phyloP scores from a whole-genome alignment of 2,888 invertebrate species.

The Lasioglossum morio region DNA sequence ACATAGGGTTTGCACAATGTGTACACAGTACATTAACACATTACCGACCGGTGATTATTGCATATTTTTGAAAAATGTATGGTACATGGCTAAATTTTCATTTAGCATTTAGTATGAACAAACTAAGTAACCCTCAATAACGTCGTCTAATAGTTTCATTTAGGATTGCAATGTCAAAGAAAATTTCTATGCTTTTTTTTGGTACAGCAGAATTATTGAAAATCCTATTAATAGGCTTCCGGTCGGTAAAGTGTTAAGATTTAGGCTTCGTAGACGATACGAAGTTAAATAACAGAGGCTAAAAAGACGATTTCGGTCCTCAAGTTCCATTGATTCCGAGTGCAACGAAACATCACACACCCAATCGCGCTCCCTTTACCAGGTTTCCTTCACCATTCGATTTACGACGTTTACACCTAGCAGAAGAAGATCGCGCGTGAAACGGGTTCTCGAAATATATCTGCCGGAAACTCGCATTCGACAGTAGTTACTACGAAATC shows the following conservation, averaged over 20 bases:
- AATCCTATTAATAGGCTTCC: too few relatives aligned
- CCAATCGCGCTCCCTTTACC: slow-evolving; percentile 23
- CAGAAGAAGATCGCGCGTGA: slow-evolving; percentile 10
- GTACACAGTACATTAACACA: neutral
- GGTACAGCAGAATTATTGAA: too few relatives aligned
- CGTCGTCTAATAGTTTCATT: too few relatives aligned
- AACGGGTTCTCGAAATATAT: slow-evolving; percentile 38
- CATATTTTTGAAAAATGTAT: too few relatives aligned
- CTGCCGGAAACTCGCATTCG: slow-evolving; percentile 33
- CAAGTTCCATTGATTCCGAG: neutral
- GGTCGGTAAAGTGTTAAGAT: too few relatives aligned
- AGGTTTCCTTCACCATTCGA: slow-evolving; percentile 4
- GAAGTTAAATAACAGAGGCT: neutral
- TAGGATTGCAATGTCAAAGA: too few relatives aligned
- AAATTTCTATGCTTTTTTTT: too few relatives aligned
- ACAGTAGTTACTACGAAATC: slow-evolving; percentile 47
- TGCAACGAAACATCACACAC: neutral
- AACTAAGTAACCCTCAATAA: too few relatives aligned
- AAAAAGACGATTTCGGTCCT: neutral
- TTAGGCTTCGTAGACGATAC: neutral
- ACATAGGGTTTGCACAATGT: neutral
- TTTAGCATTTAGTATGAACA: too few relatives aligned
- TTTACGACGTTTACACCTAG: slow-evolving; percentile 26
- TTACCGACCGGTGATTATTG: too few relatives aligned
- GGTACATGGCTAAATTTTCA: too few relatives aligned